Evolutionary conservation across 2,113 vertebrate species (phyloP).

Genomic region (Egretta garzetta): DNA sequence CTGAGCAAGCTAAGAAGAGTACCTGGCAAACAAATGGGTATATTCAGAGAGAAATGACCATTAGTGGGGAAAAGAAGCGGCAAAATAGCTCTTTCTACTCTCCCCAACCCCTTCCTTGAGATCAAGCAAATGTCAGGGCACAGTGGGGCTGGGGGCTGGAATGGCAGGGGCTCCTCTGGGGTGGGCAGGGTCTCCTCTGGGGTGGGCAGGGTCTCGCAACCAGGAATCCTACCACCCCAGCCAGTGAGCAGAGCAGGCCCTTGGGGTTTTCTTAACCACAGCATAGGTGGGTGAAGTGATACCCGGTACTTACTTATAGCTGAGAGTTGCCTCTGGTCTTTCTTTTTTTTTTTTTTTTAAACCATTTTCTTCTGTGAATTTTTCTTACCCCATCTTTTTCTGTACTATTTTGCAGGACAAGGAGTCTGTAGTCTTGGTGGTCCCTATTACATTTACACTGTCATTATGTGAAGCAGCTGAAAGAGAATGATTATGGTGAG

Average conservation of each 20-base stretch:
- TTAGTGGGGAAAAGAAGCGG: background rate
- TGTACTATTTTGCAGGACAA: background rate
- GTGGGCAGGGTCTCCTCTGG: fast-evolving
- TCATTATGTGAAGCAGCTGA: background rate
- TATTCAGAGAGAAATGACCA: background rate
- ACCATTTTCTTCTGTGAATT: background rate
- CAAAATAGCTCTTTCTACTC: background rate
- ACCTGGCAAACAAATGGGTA: background rate
- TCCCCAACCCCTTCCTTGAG: background rate
- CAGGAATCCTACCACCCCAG: background rate
- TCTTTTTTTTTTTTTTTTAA: background rate
- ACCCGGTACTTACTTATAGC: background rate
- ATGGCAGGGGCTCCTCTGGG: background rate
- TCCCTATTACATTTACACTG: background rate
- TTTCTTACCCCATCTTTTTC: background rate
- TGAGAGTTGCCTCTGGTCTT: background rate
- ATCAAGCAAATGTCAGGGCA: background rate
- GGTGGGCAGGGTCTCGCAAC: background rate
- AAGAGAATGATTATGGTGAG: background rate
- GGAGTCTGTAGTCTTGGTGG: background rate
- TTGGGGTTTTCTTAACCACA: background rate
- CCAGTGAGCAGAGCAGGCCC: background rate
- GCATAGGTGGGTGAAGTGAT: background rate
- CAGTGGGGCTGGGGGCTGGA: background rate
- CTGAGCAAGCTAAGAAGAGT: background rate